These are phyloP conservation scores for Cryptus viduatorius DNA, from an alignment of 2,888 invertebrate species.

Conservation along the genomic window DNA sequence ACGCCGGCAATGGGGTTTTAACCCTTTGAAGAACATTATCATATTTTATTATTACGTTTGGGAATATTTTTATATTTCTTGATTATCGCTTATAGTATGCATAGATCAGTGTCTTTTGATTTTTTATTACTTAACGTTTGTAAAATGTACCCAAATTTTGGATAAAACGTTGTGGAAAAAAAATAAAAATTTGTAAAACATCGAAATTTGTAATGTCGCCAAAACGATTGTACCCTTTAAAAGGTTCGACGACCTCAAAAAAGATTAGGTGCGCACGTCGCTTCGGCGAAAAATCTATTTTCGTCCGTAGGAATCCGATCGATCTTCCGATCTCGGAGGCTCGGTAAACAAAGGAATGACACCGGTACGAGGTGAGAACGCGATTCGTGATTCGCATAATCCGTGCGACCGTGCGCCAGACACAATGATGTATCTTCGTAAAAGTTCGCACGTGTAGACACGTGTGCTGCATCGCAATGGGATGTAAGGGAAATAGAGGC, in stretches of 20 bases:
- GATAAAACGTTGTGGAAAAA: not conserved
- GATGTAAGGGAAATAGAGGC: conserved; percentile 58
- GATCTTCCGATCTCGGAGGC: conserved; percentile 18
- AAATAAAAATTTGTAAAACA: not conserved
- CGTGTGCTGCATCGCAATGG: conserved; percentile 50
- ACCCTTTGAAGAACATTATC: too few relatives aligned
- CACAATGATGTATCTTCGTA: conserved; percentile 51
- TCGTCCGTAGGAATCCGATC: conserved; percentile 33
- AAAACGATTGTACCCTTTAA: not conserved
- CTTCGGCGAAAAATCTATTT: conserved; percentile 1
- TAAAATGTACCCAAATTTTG: too few relatives aligned
- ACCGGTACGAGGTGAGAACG: conserved; percentile 53
- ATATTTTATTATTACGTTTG: too few relatives aligned
- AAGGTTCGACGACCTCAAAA: not conserved
- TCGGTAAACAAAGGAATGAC: conserved; percentile 39
- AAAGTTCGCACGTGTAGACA: conserved; percentile 47
- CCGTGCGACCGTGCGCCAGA: conserved; percentile 43
- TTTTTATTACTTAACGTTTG: too few relatives aligned
- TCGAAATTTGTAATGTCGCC: not conserved
- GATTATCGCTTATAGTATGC: too few relatives aligned
- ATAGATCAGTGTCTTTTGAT: too few relatives aligned
- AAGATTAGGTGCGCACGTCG: not conserved
- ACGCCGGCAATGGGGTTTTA: too few relatives aligned
- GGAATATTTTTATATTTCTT: too few relatives aligned
- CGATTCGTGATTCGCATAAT: conserved; percentile 31